Evolutionary conservation across 2,797 vertebrate species (phyloP), one percentile per base, ranked within the genome.

Genomic region (Scolopax bukidnonensis): DNA sequence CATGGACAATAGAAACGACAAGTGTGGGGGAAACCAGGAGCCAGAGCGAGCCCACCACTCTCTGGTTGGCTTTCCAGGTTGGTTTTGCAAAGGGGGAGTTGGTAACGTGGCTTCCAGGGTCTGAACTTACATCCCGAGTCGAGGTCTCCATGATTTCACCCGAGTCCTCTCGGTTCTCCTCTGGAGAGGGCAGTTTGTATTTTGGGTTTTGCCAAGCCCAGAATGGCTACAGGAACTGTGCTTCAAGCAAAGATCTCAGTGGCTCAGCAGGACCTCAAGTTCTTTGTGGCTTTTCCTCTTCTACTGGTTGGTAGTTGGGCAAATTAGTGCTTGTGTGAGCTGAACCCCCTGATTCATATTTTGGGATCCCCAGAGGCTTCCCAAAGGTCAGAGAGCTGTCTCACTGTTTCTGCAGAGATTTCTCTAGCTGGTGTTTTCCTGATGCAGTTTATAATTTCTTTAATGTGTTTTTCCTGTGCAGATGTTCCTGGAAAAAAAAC

Each of bases 401-500:
- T 32, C 73, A 11, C 64, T 45, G 19, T 10, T 81, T 63, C 77
- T 14, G 70, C 5, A 2, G 89, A 68, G 81, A 14, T 53, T 78
- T 71, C 65, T 45, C 38, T 14, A 20, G 30, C 43, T 71, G 82
- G 32, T 9, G 16, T 45, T 82, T 21, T 41, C 77, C 79, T 38
- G 23, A 16, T 50, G 73, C 57, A 6, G 11, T 50, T 25, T 53
- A 3, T 24, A 51, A 73, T 36, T 40, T 60, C n/a, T 10, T 81
- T 30, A 18, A 33, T 69, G 51, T 81, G 40, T 85, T 92, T 92
- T 89, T 95, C 84, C 84, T 60, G 25, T 24, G 73, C 81, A 95
- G 86, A 75, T 96, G 94, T 96, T 87, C 65, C 88, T 91, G 85
- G 59, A n/a, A 59, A 59, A 48, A 45, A 43, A 3, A 2, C 23